Conservation (phyloP, 2,888 invertebrate genomes). For the Cephus sareptanus region DNA sequence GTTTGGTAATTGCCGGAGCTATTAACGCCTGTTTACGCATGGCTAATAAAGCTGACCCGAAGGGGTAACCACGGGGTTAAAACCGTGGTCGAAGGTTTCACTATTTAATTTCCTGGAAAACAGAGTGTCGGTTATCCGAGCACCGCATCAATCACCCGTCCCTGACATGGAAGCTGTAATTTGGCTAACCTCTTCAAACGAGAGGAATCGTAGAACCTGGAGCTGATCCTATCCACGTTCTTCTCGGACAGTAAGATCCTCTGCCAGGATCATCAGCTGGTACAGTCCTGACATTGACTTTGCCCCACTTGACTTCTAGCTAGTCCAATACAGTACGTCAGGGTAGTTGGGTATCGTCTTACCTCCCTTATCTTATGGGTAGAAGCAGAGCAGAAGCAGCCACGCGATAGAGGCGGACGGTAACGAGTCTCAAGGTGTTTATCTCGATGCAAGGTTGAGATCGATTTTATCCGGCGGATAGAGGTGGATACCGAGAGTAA, state of each 20-base stretch:
- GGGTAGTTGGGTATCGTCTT: not conserved
- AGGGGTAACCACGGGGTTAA: slow-evolving; percentile 36
- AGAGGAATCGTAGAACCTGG: not conserved
- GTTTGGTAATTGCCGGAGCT: slow-evolving; percentile 14
- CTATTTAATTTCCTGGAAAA: slow-evolving; percentile 63
- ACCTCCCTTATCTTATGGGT: not conserved
- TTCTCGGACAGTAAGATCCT: slow-evolving; percentile 19
- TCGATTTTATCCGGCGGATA: not conserved
- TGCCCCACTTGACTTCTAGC: not conserved
- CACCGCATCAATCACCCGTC: slow-evolving; percentile 58
- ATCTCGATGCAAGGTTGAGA: not conserved
- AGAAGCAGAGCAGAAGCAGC: not conserved
- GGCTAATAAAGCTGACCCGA: slow-evolving; percentile 28
- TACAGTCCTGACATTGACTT: not conserved
- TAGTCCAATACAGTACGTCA: not conserved
- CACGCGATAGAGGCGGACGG: not conserved
- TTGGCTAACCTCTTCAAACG: slow-evolving; percentile 54
- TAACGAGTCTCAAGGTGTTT: not conserved
- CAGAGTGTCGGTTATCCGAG: slow-evolving; percentile 42
- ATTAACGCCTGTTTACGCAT: slow-evolving; percentile 48
- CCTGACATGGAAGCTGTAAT: slow-evolving; percentile 65
- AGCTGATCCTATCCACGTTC: slow-evolving; percentile 17
- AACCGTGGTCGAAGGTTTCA: slow-evolving; percentile 20
- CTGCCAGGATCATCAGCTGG: slow-evolving; percentile 1
- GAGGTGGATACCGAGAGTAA: not conserved